A percentile compares a stretch with the other conserved stretches of the same genome.
Evolutionary conservation across 2,113 vertebrate species (phyloP).

Genomic region (Tetrao urogallus): DNA sequence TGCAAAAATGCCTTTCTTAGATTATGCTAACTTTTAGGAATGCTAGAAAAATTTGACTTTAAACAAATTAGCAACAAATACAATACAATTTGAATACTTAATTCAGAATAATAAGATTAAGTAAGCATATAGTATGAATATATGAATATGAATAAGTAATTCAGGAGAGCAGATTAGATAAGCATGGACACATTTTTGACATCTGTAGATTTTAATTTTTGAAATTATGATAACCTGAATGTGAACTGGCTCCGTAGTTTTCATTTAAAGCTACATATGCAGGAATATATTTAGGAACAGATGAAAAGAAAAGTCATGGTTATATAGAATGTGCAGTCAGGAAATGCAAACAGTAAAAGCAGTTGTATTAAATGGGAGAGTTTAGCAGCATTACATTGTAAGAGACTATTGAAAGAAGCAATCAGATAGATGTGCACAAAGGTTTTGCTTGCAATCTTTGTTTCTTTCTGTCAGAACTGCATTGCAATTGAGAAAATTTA

Average conservation of each 20-base stretch:
- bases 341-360: constrained; percentile 53
- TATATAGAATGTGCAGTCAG: constrained; percentile 39
- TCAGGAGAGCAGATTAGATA: neutral
- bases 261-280: neutral
- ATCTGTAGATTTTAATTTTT: neutral
- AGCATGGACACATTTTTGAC: neutral
- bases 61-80: neutral
- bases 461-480: neutral
- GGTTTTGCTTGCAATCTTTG: neutral
- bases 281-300: neutral
- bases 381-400: constrained; percentile 42
- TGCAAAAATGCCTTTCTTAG: neutral
- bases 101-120: neutral
- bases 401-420: constrained; percentile 32
- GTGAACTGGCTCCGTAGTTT: neutral
- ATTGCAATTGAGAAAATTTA: neutral
- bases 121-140: too few relatives aligned
- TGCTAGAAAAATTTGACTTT: neutral
- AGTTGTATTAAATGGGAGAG: constrained; percentile 30
- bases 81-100: neutral
- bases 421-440: neutral
- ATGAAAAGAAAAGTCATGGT: constrained; percentile 15
- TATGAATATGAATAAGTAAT: too few relatives aligned
- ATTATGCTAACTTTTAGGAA: neutral
- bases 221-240: neutral